Conservation (phyloP, 2,888 invertebrate species). For the Phengaris arion region DNA sequence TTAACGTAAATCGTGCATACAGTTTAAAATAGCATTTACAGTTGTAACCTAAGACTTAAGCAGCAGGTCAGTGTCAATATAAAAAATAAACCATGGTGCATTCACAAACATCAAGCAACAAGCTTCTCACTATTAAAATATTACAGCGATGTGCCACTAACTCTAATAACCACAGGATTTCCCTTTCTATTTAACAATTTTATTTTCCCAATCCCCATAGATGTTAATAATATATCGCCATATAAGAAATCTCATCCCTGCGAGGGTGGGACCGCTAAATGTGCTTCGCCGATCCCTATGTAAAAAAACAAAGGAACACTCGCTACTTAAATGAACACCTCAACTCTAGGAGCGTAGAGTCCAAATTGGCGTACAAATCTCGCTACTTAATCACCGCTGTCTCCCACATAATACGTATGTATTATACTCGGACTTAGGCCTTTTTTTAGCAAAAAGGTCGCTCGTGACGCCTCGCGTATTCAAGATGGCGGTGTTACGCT, state of each 20-base stretch:
- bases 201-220: constrained; percentile 18
- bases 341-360: constrained; percentile 42
- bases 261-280: constrained; percentile 68
- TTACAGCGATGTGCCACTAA: constrained; percentile 16
- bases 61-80: neutral
- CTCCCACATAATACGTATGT: constrained; percentile 67
- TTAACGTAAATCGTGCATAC: neutral
- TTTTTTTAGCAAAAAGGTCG: constrained; percentile 64
- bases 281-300: constrained; percentile 63
- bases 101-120: neutral
- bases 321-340: constrained; percentile 44
- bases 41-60: neutral
- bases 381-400: constrained; percentile 68
- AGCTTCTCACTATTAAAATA: neutral
- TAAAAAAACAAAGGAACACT: constrained; percentile 48
- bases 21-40: neutral
- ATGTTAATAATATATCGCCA: constrained; percentile 67
- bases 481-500: constrained; percentile 68
- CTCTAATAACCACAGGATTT: constrained; percentile 24
- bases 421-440: constrained; percentile 69
- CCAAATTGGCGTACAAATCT: constrained; percentile 41
- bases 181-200: constrained; percentile 31
- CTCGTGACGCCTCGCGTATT: constrained; percentile 70
- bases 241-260: constrained; percentile 73
- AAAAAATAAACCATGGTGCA: constrained; percentile 26